Evolutionary conservation across 2,797 vertebrate species (phyloP).

Genomic region (Esox lucius): DNA sequence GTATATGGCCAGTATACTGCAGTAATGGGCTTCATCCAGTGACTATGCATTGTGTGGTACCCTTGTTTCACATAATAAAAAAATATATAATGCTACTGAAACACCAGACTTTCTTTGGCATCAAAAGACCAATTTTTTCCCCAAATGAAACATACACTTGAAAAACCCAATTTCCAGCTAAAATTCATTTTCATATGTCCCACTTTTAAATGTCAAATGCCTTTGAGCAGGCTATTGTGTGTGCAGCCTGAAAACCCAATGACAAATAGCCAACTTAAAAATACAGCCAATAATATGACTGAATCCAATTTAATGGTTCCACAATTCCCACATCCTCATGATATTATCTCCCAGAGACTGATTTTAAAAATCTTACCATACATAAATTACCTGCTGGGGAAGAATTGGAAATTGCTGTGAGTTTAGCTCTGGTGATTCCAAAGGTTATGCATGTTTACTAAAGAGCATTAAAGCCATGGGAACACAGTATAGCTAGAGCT

Average conservation of each 20-base stretch:
- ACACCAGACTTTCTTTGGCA: not conserved
- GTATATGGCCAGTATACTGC: no score
- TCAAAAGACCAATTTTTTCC: not conserved
- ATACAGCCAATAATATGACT: conserved; percentile 45
- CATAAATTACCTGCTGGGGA: conserved; percentile 52
- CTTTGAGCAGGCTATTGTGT: conserved; percentile 26
- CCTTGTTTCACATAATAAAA: no score
- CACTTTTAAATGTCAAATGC: conserved; percentile 33
- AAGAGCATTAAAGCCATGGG: not conserved
- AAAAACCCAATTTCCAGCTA: conserved; percentile 9
- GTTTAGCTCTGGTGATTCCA: conserved; percentile 43
- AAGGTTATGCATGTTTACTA: conserved; percentile 35
- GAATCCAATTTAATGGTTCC: conserved; percentile 58
- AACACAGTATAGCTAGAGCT: not conserved
- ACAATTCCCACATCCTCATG: conserved; percentile 47
- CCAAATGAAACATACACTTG: not conserved
- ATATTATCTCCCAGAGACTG: conserved; percentile 48
- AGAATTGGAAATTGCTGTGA: conserved; percentile 47
- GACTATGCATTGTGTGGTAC: no score
- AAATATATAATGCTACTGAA: not conserved
- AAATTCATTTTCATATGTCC: conserved; percentile 12
- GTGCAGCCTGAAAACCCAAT: conserved; percentile 31
- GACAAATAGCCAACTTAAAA: conserved; percentile 44
- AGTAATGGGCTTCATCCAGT: no score
- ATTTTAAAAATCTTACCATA: conserved; percentile 54